These are phyloP conservation scores for Nomada fucata DNA, from an alignment of 2,888 invertebrate species.

Conservation along the genomic window DNA sequence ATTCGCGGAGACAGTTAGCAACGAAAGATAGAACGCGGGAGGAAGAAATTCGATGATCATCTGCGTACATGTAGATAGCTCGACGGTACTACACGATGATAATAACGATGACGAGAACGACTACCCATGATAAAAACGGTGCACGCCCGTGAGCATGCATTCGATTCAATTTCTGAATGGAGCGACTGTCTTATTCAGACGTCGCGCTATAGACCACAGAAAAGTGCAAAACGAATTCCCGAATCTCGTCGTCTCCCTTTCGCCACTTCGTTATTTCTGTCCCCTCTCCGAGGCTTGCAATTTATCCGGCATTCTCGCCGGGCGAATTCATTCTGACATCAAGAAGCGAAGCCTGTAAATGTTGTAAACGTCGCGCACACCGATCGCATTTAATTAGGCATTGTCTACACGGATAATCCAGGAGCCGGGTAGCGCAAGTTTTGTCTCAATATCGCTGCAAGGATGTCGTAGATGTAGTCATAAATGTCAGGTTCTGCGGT, in stretches of 20 bases:
- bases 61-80: slow-evolving; percentile 19
- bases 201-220: slow-evolving; percentile 64
- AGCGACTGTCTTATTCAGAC: slow-evolving; percentile 77
- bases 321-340: slow-evolving; percentile 54
- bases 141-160: slow-evolving; percentile 66
- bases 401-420: slow-evolving; percentile 38
- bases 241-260: slow-evolving; percentile 37
- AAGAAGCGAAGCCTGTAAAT: slow-evolving; percentile 38
- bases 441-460: slow-evolving; percentile 21
- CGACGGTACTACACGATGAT: slow-evolving; percentile 49
- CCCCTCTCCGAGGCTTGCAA: slow-evolving; percentile 10
- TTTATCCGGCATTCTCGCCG: slow-evolving; percentile 45
- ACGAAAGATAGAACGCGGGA: slow-evolving; percentile 6
- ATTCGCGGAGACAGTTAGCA: neutral
- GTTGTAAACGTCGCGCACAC: slow-evolving; percentile 49
- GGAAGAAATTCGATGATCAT: slow-evolving; percentile 19
- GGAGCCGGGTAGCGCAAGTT: slow-evolving; percentile 19
- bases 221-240: slow-evolving; percentile 55
- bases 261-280: slow-evolving; percentile 11
- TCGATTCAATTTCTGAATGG: slow-evolving; percentile 75
- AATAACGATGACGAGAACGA: slow-evolving; percentile 52
- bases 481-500: neutral
- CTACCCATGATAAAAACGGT: slow-evolving; percentile 68
- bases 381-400: slow-evolving; percentile 62
- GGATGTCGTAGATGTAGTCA: neutral